Evolutionary conservation across 2,113 vertebrate species (phyloP), one percentile per base, ranked within the genome.

Genomic region (Origma solitaria): DNA sequence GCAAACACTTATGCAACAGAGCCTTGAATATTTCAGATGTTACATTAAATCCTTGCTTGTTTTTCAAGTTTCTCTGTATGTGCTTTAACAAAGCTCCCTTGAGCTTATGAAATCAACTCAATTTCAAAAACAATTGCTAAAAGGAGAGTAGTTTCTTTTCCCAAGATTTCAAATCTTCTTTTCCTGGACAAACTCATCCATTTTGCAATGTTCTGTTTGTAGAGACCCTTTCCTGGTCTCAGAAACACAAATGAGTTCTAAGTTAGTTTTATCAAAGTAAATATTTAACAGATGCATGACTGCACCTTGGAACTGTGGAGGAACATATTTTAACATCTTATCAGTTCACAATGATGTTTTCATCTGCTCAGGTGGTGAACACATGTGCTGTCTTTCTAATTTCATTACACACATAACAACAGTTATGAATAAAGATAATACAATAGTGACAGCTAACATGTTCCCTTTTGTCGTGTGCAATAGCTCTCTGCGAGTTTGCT

Each of bases 341-440:
- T 15, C 79, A 37, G 3, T 88, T 86, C 80, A 62, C 68, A 86
- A 61, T 53, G 77, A 91, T 84, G 65, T 95, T 94, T 96, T 91
- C 72, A 76, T 92, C 89, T 93, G 51, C 30, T 94, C 94, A 96
- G 93, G 92, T 95, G 96, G 94, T 90, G 90, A 95, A 94, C 93
- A 96, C 31, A 93, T 94, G 96, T 86, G 60, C 84, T 90, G 58
- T 73, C 70, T 91, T 95, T 95, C 76, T 95, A 90, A 94, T 86
- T 95, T 96, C 64, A 79, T 94, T 95, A 92, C 45, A 31, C 65
- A 65, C 80, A 60, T 68, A 88, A 79, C 56, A 90, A 69, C 19
- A 84, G 50, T 50, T 95, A 92, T 40, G 64, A 92, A 88, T 92
- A 84, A 92, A 95, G 82, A 88, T 93, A 95, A 90, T 40, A 77